Conservation (phyloP, 2,888 invertebrate genomes). For the Zelleria hepariella region DNA sequence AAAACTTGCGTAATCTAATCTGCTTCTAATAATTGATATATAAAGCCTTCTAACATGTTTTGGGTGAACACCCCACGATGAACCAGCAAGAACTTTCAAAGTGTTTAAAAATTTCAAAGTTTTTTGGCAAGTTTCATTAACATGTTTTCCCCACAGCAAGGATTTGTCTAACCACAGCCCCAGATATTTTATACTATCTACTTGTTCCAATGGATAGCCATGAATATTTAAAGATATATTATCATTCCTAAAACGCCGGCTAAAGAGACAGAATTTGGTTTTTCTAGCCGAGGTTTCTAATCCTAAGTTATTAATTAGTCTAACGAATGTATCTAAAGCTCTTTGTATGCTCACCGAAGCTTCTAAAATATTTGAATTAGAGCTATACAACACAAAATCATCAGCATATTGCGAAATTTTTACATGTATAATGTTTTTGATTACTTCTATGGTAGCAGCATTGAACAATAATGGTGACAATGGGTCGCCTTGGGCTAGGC, state of each 20-base stretch:
- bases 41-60: slow-evolving; percentile 4
- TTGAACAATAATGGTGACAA: background rate
- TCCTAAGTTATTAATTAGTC: too few relatives aligned
- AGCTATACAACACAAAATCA: too few relatives aligned
- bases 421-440: background rate
- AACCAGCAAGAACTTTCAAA: slow-evolving; percentile 2
- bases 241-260: too few relatives aligned
- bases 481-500: background rate
- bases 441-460: background rate
- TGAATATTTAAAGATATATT: background rate
- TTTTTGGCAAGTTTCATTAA: slow-evolving; percentile 1
- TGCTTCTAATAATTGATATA: slow-evolving; percentile 6
- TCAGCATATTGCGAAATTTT: background rate
- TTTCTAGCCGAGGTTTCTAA: too few relatives aligned
- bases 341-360: too few relatives aligned
- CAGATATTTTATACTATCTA: slow-evolving; percentile 1
- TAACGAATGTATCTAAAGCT: too few relatives aligned
- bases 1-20: slow-evolving; percentile 5
- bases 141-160: slow-evolving; percentile 3
- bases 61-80: slow-evolving; percentile 6
- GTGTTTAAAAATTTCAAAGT: background rate
- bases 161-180: slow-evolving; percentile 5
- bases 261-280: too few relatives aligned
- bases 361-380: too few relatives aligned
- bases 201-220: background rate